Percentiles rank a stretch among this genome's conserved stretches.
Conservation (phyloP, 2,888 invertebrate genomes). For the Cyclophora albipunctata region DNA sequence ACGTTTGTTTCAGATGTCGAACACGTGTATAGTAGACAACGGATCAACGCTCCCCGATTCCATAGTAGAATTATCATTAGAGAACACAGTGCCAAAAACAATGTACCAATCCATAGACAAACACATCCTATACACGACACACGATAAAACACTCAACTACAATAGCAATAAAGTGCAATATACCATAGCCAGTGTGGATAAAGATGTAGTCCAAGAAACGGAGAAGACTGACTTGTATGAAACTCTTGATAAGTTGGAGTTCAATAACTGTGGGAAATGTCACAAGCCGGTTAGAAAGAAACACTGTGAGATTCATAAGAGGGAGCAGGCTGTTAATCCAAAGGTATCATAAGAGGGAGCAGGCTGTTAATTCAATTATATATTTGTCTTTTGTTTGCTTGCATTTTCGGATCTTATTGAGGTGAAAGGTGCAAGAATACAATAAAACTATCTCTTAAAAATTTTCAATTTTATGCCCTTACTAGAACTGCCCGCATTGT, state of each 20-base stretch:
- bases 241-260: slow-evolving; percentile 45
- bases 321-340: slow-evolving; percentile 63
- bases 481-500: too few relatives aligned
- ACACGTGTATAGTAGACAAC: slow-evolving; percentile 64
- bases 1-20: slow-evolving; percentile 51
- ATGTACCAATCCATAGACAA: slow-evolving; percentile 64
- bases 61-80: slow-evolving; percentile 63
- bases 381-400: too few relatives aligned
- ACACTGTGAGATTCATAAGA: slow-evolving; percentile 77
- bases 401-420: too few relatives aligned
- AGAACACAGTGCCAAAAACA: slow-evolving; percentile 60
- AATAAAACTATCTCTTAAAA: too few relatives aligned
- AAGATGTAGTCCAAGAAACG: slow-evolving; percentile 33
- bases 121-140: slow-evolving; percentile 52
- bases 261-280: slow-evolving; percentile 57
- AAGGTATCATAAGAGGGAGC: slow-evolving; percentile 76
- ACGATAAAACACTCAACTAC: slow-evolving; percentile 50
- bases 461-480: too few relatives aligned
- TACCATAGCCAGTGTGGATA: slow-evolving; percentile 54
- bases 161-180: slow-evolving; percentile 52
- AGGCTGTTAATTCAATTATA: slow-evolving; percentile 41
- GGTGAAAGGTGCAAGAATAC: too few relatives aligned
- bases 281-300: slow-evolving; percentile 78
- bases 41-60: slow-evolving; percentile 61
- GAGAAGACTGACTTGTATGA: slow-evolving; percentile 53